These are phyloP conservation scores for Pocillopora damicornis DNA, from an alignment of 64 coral and sea anemone genomes.

Conservation along the genomic window DNA sequence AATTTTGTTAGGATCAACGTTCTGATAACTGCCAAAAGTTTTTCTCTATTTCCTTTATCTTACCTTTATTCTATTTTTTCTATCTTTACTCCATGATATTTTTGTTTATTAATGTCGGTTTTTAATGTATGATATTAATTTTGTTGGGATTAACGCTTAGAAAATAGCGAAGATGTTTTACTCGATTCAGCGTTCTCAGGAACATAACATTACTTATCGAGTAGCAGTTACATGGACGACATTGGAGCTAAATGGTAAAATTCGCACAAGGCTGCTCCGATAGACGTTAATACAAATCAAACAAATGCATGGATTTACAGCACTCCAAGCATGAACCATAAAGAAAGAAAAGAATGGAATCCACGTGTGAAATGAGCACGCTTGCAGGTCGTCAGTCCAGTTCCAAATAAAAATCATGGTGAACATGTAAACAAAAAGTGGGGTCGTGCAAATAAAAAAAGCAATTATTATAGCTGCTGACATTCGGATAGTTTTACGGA, in stretches of 20 bases:
- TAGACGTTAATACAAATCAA: not conserved
- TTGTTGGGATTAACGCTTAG: no score
- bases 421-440: not conserved
- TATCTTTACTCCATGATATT: no score
- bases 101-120: no score
- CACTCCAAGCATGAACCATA: not conserved
- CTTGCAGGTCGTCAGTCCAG: not conserved
- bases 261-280: not conserved
- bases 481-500: not conserved
- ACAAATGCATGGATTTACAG: not conserved
- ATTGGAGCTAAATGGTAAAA: not conserved
- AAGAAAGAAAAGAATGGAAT: not conserved
- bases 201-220: no score
- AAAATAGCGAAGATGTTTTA: no score
- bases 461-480: not conserved
- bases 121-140: no score
- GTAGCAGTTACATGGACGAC: no score
- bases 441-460: not conserved
- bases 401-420: not conserved
- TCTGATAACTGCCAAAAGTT: no score
- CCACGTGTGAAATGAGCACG: not conserved
- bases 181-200: no score
- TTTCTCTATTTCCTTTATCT: no score
- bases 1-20: no score
- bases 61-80: no score